Conservation (phyloP, 2,888 invertebrate species). For the Tenthredo scrophulariae region DNA sequence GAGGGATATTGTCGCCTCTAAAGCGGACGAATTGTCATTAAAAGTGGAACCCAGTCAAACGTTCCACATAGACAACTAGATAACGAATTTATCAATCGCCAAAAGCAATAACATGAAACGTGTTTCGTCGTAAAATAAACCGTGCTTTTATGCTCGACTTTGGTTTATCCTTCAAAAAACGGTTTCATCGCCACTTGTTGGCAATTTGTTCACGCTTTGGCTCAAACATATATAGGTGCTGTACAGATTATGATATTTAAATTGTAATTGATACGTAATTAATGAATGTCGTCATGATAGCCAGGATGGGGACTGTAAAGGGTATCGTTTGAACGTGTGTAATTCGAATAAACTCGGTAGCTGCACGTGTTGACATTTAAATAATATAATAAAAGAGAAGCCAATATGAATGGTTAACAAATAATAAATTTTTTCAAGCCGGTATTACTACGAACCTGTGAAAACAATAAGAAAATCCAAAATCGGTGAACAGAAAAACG, state of each 20-base stretch:
- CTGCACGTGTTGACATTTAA: neutral
- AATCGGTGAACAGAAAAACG: constrained; percentile 49
- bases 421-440: constrained; percentile 12
- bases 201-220: neutral
- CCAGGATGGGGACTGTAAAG: neutral
- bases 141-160: neutral
- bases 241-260: neutral
- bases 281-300: neutral
- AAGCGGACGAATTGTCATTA: constrained; percentile 3
- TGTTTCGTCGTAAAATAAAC: constrained; percentile 13
- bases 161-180: neutral
- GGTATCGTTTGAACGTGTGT: neutral
- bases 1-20: neutral
- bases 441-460: constrained; percentile 43
- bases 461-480: constrained; percentile 52
- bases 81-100: constrained; percentile 1
- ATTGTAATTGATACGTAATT: neutral
- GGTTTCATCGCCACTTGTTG: neutral
- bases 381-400: neutral
- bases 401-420: constrained; percentile 9
- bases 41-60: constrained; percentile 18
- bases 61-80: neutral
- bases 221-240: neutral
- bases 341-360: neutral
- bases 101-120: constrained; percentile 11